A percentile compares a stretch with the other conserved stretches of the same genome.
These are phyloP conservation scores for Dolichomitus sp. DNA, from an alignment of 2,888 invertebrate species.

Conservation along the genomic window DNA sequence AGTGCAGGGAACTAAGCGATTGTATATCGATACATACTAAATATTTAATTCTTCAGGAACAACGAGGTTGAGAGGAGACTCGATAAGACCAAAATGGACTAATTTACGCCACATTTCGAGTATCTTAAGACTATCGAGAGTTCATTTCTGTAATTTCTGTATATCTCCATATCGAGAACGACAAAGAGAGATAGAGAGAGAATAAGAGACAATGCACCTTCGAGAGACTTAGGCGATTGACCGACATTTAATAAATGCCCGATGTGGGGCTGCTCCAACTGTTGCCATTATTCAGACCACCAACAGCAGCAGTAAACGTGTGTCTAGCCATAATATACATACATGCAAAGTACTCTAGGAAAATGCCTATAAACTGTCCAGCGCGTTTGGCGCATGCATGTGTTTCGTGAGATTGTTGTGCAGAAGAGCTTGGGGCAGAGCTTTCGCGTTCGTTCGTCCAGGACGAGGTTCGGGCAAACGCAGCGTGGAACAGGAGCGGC, in stretches of 20 bases:
- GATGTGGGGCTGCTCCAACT: not conserved
- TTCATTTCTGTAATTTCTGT: no score
- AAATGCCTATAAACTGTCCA: not conserved
- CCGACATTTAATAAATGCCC: slow-evolving; percentile 6
- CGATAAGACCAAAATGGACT: no score
- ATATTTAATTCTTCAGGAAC: no score
- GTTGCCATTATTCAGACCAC: not conserved
- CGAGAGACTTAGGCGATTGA: not conserved
- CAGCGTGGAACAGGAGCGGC: not conserved
- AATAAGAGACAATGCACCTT: not conserved
- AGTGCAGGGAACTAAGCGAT: no score
- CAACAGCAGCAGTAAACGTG: not conserved
- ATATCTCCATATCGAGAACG: not conserved
- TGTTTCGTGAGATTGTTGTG: slow-evolving; percentile 14
- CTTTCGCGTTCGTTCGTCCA: slow-evolving; percentile 18
- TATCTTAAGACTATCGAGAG: no score
- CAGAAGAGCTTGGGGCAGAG: slow-evolving; percentile 20
- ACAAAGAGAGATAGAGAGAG: not conserved
- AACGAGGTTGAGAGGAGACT: no score
- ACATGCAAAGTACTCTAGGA: not conserved
- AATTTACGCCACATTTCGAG: no score
- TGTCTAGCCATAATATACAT: not conserved
- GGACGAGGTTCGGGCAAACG: slow-evolving; percentile 18
- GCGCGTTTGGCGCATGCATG: not conserved
- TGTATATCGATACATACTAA: no score